Base-by-base conservation (phyloP, 1,140 invertebrate species). In the Orius insidiosus region DNA sequence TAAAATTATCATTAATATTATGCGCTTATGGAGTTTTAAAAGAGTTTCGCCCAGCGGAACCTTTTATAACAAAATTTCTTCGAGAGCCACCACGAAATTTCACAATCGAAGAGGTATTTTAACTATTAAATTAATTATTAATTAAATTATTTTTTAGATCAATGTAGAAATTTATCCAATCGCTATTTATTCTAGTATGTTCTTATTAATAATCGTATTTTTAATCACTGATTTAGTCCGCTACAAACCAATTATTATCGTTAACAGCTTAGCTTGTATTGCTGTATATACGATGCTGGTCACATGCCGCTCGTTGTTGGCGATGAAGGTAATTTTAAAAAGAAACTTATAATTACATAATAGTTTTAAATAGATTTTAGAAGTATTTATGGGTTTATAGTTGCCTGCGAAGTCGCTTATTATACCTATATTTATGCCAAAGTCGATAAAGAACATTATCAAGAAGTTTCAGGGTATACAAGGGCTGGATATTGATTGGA, bases 401-500 rank as follows among this genome's bases (percentile, higher is more conserved):
- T 85, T 59, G 85, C 88, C 0, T 76, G 85, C 6, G 88, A 94
- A 65, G 78, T 94, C 1, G 87, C 87, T 0, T 94, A 93, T 62
- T 85, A 78, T 52, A 89, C 87, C 0, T 95, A 94, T 56, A 87
- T 93, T 51, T 95, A 93, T 66, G 85, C 87, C 9, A 85, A 89
- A 69, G 86, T 93, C 32, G 70, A 76, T 47, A 72, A 68, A 53
- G 63, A 72, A 16, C 71, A 77, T 55, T 90, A 85, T 59, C 77
- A 86, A 54, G 67, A 71, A 51, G 82, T 86, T 1, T 82, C 86
- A 0, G 76, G 79, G 2, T 79, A 76, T 55, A 85, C 78, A 0
- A 66, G 78, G 54, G 72, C 72, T 10, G 80, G 80, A 3, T 66
- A 74, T 53, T 84, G 3, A 55, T 69, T 10, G 85, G 85, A 0